Base-by-base conservation (phyloP, 2,113 vertebrate species). In the Coreoperca whiteheadi region DNA sequence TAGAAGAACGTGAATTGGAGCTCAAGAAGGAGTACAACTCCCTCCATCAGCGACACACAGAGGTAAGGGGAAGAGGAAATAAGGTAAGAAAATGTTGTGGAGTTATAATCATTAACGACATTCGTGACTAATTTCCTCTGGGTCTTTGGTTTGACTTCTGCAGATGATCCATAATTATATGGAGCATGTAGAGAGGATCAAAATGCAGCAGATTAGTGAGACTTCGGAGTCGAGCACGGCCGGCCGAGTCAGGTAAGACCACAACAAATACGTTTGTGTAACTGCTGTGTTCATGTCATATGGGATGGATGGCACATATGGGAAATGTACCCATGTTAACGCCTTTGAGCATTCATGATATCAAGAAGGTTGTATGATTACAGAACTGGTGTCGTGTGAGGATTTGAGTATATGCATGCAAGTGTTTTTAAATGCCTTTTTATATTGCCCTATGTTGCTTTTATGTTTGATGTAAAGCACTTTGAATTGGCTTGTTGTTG, bases 91-190 rank as follows among this genome's bases (percentile, higher is more conserved):
- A 56, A 23, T 25, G 46, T 51, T 59, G 21, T 15, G 0, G 8
- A 8, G 37, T 25, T 50, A n/a, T 48, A 43, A 34, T 69, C 12
- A 7, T 23, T 21, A 9, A 66, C 0, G 9, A 2, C n/a, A 6
- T 20, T 57, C 25, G 15, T 66, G 43, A 79, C 25, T 23, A 1
- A 5, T 53, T 77, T 48, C 9, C 18, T 73, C 61, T 77, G n/a
- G 2, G 16, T 64, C 15, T 65, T 72, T 64, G 32, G 1, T 15
- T 79, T 39, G 69, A 76, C 81, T 76, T 34, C 15, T 74, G 4
- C 91, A 99, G 98, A 99, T 99, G 98, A 99, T 99, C 87, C 98
- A 99, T 92, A 99, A 98, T 69, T 99, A 99, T 0, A 97, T 99
- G 96, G 98, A 99, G 63, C 97, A 99, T 54, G 98, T 99, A 1